These are phyloP conservation scores for Drosophila subsilvestris DNA, from an alignment of 2,888 invertebrate species.

Conservation along the genomic window DNA sequence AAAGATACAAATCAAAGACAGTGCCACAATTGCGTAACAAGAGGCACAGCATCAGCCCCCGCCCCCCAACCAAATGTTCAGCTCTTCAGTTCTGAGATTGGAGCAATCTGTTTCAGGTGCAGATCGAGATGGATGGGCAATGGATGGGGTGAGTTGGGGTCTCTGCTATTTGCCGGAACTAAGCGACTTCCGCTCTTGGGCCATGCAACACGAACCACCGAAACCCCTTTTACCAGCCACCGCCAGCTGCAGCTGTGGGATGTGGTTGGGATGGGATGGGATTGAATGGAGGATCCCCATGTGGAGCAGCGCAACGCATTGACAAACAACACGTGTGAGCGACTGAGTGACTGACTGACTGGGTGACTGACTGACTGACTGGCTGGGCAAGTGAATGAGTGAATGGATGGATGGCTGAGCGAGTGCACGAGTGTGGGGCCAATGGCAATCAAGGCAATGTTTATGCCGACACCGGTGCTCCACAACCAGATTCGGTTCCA, in stretches of 20 bases:
- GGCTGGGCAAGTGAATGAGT: too few relatives aligned
- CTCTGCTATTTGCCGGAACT: slow-evolving; percentile 59
- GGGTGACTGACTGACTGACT: slow-evolving; percentile 41
- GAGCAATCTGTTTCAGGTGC: slow-evolving; percentile 40
- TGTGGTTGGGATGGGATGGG: not conserved
- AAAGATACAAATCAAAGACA: slow-evolving; percentile 65
- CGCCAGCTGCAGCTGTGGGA: slow-evolving; percentile 16
- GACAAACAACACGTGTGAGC: slow-evolving; percentile 74
- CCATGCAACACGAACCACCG: slow-evolving; percentile 8
- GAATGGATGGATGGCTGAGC: too few relatives aligned
- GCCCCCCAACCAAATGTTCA: not conserved
- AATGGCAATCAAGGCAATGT: slow-evolving; percentile 71
- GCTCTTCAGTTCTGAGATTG: slow-evolving; percentile 11
- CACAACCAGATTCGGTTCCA: slow-evolving; percentile 11
- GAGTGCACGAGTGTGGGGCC: slow-evolving; percentile 35
- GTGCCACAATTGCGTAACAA: slow-evolving; percentile 65
- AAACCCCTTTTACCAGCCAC: slow-evolving; percentile 10
- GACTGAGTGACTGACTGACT: slow-evolving; percentile 40
- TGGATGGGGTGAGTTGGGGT: slow-evolving; percentile 13
- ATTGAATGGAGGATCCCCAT: slow-evolving; percentile 31
- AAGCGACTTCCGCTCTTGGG: slow-evolving; percentile 65
- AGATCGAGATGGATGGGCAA: slow-evolving; percentile 3
- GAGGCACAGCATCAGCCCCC: slow-evolving; percentile 14
- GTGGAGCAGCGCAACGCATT: slow-evolving; percentile 51
- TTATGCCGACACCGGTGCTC: slow-evolving; percentile 58